phyloP scores from a whole-genome alignment of 2,888 invertebrate genomes.

The Sepioteuthis lessoniana region DNA sequence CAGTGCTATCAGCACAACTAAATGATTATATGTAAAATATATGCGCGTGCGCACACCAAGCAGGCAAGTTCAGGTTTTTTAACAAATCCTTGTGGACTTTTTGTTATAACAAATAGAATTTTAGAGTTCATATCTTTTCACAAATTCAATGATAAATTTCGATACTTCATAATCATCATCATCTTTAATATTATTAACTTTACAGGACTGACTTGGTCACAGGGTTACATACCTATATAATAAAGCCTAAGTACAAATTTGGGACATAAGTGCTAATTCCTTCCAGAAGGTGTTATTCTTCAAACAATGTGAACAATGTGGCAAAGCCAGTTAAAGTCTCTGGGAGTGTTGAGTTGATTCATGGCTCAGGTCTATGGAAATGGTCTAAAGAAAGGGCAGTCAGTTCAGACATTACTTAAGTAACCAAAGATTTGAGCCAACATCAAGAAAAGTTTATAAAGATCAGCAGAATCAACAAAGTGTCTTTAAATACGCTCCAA shows the following conservation, averaged over 20 bases:
- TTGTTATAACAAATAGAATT: too few species aligned
- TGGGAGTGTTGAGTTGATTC: neutral
- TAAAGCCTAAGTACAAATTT: neutral
- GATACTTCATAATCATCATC: neutral
- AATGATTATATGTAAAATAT: too few species aligned
- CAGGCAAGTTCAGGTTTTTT: too few species aligned
- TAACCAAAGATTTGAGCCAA: slow-evolving; percentile 1
- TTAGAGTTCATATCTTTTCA: neutral
- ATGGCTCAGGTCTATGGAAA: neutral
- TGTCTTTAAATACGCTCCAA: neutral
- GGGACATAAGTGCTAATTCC: neutral
- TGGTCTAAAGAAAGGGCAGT: neutral
- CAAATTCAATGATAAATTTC: neutral
- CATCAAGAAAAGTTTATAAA: neutral
- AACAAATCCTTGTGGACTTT: too few species aligned
- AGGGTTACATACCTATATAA: neutral
- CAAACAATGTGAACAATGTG: neutral
- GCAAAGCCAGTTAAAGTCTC: neutral
- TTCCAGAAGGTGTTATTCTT: neutral
- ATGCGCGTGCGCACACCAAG: too few species aligned
- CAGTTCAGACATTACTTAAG: neutral
- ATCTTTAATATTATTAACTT: neutral
- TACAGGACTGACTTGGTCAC: neutral
- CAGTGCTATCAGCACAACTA: too few species aligned
- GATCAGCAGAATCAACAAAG: neutral